A percentile compares a stretch with the other conserved stretches of the same genome.
These are phyloP conservation scores for Leptothorax acervorum DNA, from an alignment of 2,888 invertebrate genomes.

Conservation along the genomic window DNA sequence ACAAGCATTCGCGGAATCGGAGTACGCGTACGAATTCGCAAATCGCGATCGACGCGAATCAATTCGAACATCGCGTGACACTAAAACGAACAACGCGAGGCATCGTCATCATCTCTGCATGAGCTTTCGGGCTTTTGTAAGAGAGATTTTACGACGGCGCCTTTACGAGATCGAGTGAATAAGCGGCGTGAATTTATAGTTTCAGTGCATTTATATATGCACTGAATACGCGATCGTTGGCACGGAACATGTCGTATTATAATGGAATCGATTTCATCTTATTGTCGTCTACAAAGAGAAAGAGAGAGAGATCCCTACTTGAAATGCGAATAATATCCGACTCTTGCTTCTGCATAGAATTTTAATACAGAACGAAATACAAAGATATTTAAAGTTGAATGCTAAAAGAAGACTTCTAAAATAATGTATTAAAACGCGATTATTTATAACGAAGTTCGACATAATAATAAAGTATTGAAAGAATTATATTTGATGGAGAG, in stretches of 20 bases:
- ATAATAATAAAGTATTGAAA: neutral
- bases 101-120: neutral
- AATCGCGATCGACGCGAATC: constrained; percentile 14
- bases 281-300: neutral
- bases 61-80: neutral
- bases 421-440: neutral
- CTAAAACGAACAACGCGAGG: constrained; percentile 3
- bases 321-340: neutral
- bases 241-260: neutral
- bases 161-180: constrained; percentile 36
- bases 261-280: constrained; percentile 9
- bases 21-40: neutral
- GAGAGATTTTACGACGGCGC: constrained; percentile 15
- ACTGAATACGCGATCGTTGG: neutral
- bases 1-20: neutral
- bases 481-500: neutral
- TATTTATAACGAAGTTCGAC: neutral
- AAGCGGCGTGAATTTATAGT: constrained; percentile 41
- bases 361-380: neutral
- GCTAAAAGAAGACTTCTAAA: neutral
- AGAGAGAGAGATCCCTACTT: neutral
- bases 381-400: neutral
- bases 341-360: neutral
- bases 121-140: constrained; percentile 22
- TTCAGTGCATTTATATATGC: constrained; percentile 16